Evolutionary conservation across 2,797 vertebrate species (phyloP), one percentile per base, ranked within the genome.

Genomic region (Brachymystax lenok): DNA sequence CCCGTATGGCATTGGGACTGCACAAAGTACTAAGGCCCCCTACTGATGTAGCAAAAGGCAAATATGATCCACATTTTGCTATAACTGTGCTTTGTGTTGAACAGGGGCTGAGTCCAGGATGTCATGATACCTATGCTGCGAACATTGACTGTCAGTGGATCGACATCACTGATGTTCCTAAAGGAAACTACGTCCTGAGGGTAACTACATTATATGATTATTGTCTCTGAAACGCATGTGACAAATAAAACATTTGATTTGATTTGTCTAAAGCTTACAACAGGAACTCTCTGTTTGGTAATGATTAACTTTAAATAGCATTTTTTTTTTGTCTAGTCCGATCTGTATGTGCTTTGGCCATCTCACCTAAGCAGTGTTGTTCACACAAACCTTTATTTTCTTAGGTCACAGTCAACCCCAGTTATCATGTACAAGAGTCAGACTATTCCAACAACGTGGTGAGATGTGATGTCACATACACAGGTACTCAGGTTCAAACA

Each of bases 61-160:
- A 69, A 30, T 5, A 12, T 33, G 27, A 14, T 71, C 16, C 24
- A 27, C 50, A 52, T 28, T 8, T 54, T 30, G 6, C n/a, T 72
- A 33, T 33, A 10, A 52, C 17, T 40, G 10, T 54, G 78, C 86
- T 83, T 78, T 30, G 27, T 79, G 51, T 50, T 74, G 46, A 75
- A 77, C 74, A 96, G 96, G 96, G 96, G 0, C 83, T 96, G 84
- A 95, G 96, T 30, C 96, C 96, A 1, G 95, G 96, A 35, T 96
- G 96, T 74, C 94, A 96, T 28, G 96, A 96, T 79, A 87, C 93
- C 7, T 96, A 96, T 17, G 94, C 95, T 7, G 96, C 96, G 73
- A 95, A 96, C 84, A 96, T 96, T 14, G 95, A 96, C 88, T 96
- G 96, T 83, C 96, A 96, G 85, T 96, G 96, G 96, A 95, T 96